Base-by-base conservation (phyloP, 92 coral and sea anemone species). In the Porites lobata region DNA sequence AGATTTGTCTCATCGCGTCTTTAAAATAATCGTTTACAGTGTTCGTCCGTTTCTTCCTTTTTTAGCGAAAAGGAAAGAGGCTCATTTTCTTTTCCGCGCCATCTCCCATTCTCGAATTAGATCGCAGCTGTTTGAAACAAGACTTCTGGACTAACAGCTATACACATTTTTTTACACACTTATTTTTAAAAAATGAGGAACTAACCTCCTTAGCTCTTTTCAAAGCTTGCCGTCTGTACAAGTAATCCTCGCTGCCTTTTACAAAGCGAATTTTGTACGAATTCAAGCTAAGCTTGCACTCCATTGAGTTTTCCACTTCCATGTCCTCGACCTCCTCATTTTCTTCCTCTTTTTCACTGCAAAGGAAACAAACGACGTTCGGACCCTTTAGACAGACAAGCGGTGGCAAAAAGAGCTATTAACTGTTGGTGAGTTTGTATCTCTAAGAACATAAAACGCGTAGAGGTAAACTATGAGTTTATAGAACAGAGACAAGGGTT, bases 211-310 rank as follows among this genome's bases (percentile, higher is more conserved):
- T 94, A 0, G 99, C 99, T 87, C 95, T 95, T 22, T 92, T 94
- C 53, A 98, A 90, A 54, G 99, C 94, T 56, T 94, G 92, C 51
- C 98, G 93, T 82, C 96, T 88, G 89, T 98, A 98, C 87, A 94
- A 83, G 88, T 93, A 95, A 77, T 93, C 98, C 73, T 92, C 95
- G 76, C 98, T 94, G n/a, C 98, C 99, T 72, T 92, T 91, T 32
- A 97, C 98, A 84, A 92, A 97, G 66, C 93, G 85, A 93, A 97
- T 75, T 83, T 97, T 97, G 97, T 97, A 97, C 50, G 99, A 97
- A 76, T 97, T 97, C 80, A 94, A 91, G 86, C 98, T 94, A 78
- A 97, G 92, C 85, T 92, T 97, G 86, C 96, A 94, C 72, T 95
- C 98, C 91, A 98, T 95, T 9, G 95, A 92, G 83, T 95, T 93